Percentiles rank a stretch among this genome's conserved stretches.
These are phyloP conservation scores for Stenopsyche tienmushanensis DNA, from an alignment of 1,140 invertebrate species.

Conservation along the genomic window DNA sequence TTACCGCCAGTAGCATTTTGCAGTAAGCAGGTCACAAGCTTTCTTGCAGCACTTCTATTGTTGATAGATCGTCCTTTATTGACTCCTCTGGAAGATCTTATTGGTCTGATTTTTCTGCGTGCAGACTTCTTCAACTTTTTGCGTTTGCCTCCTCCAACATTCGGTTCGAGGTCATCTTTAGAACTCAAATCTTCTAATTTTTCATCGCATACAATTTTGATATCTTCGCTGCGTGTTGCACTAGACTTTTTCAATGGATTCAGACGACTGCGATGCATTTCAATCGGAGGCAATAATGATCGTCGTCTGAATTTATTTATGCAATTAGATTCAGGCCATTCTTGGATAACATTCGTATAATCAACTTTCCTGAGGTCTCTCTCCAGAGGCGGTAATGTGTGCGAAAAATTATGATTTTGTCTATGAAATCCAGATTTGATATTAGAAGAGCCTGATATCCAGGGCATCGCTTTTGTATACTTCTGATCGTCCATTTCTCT, in stretches of 20 bases:
- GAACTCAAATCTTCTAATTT: conserved; percentile 7
- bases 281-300: conserved; percentile 33
- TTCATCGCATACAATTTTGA: too few species aligned
- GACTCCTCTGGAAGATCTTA: conserved; percentile 36
- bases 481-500: too few species aligned
- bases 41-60: conserved; percentile 39
- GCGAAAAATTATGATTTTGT: neutral
- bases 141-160: neutral
- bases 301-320: conserved; percentile 29
- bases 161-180: neutral
- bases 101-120: conserved; percentile 2
- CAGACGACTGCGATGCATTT: conserved; percentile 11
- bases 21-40: conserved; percentile 34
- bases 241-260: conserved; percentile 4
- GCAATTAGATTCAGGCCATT: conserved; percentile 14
- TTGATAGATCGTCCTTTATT: conserved; percentile 36
- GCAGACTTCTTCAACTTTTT: neutral
- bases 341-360: neutral
- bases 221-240: neutral
- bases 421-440: neutral
- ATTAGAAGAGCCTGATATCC: neutral
- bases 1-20: conserved; percentile 34
- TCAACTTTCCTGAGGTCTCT: neutral
- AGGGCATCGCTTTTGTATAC: neutral
- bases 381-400: neutral